A percentile compares a stretch with the other conserved stretches of the same genome.
These are phyloP conservation scores for Latrodectus hesperus DNA, from an alignment of 2,888 invertebrate species.

Conservation along the genomic window DNA sequence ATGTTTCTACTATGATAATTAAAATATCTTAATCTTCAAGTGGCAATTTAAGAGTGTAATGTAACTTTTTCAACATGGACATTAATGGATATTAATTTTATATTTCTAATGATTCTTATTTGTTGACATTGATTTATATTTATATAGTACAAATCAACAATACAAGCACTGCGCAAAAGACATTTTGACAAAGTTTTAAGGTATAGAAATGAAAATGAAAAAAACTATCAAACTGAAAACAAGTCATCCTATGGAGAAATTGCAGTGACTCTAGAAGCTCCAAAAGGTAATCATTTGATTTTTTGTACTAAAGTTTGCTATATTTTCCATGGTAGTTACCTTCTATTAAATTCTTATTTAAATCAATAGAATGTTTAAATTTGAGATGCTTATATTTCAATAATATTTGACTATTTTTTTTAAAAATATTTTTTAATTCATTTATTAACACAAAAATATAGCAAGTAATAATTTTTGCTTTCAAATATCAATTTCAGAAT, in stretches of 20 bases:
- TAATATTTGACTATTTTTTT: not conserved
- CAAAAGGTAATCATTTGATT: conserved; percentile 24
- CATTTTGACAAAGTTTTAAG: conserved; percentile 13
- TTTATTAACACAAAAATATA: not conserved
- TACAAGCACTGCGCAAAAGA: conserved; percentile 48
- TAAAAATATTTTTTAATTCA: not conserved
- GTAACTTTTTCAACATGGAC: not conserved
- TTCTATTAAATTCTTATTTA: too few species aligned
- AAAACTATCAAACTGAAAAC: conserved; percentile 45
- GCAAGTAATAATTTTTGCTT: too few species aligned
- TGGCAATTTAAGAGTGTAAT: not conserved
- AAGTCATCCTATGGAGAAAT: conserved; percentile 54
- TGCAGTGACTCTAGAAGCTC: conserved; percentile 54
- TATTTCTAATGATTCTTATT: not conserved
- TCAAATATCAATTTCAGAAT: too few species aligned
- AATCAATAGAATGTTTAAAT: too few species aligned
- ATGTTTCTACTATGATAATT: too few species aligned
- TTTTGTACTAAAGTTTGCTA: too few species aligned
- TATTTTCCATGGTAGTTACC: too few species aligned
- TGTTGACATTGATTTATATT: not conserved
- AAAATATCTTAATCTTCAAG: too few species aligned
- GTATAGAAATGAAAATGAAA: conserved; percentile 46
- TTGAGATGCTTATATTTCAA: too few species aligned
- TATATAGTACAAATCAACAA: conserved; percentile 59
- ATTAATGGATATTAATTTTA: not conserved